Percentiles rank a stretch among this genome's conserved stretches.
These are phyloP conservation scores for Norana najaformis DNA, from an alignment of 2,888 invertebrate species.

Conservation along the genomic window DNA sequence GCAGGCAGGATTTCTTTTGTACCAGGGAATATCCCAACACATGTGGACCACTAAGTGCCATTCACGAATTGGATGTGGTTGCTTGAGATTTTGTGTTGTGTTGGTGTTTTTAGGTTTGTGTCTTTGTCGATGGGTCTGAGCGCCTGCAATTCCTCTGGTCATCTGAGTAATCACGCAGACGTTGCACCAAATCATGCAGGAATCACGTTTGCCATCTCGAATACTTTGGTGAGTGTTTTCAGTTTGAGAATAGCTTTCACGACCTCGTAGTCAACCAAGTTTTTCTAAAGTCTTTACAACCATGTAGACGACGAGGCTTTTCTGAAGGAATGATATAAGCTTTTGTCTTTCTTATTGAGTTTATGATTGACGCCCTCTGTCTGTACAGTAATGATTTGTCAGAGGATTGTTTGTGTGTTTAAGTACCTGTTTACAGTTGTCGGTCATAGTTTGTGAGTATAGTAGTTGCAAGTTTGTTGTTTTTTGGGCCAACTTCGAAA, in stretches of 20 bases:
- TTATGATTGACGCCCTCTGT: too few species aligned
- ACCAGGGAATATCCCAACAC: not conserved
- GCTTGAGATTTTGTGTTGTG: not conserved
- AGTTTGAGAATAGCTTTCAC: too few species aligned
- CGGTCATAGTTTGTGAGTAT: too few species aligned
- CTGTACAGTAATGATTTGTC: too few species aligned
- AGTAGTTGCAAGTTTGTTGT: not conserved
- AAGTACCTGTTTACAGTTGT: too few species aligned
- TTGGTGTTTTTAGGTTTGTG: conserved; percentile 67
- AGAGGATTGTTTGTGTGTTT: too few species aligned
- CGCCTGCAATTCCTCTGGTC: conserved; percentile 77
- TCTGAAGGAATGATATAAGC: too few species aligned
- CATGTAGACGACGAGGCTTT: too few species aligned
- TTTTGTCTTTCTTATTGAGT: too few species aligned
- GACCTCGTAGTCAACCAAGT: too few species aligned
- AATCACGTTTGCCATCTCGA: conserved; percentile 76
- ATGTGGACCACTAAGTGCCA: not conserved
- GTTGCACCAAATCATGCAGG: conserved; percentile 78
- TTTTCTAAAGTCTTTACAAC: too few species aligned
- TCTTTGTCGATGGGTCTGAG: conserved; percentile 77
- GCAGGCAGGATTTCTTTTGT: not conserved
- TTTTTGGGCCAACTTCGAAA: not conserved
- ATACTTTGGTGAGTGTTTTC: conserved; percentile 69
- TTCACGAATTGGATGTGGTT: not conserved
- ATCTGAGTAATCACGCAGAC: conserved; percentile 77